phyloP scores from a whole-genome alignment of 2,888 invertebrate species.

The Idaea biselata region DNA sequence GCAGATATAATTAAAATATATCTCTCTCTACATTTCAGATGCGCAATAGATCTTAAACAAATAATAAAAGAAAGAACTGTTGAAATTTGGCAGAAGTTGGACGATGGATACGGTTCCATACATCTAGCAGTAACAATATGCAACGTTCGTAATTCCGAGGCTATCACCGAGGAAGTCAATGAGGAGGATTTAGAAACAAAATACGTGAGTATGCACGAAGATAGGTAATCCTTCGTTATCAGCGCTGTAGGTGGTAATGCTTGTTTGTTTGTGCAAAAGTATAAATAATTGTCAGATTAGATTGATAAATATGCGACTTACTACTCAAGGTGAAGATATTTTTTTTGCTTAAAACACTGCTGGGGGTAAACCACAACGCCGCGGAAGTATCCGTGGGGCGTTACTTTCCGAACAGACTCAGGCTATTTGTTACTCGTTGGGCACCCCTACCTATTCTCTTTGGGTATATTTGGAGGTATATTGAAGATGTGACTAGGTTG shows the following conservation, averaged over 20 bases:
- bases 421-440: too few relatives aligned
- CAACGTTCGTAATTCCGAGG: conserved; percentile 31
- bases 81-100: conserved; percentile 60
- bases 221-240: conserved; percentile 1
- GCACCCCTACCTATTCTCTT: too few relatives aligned
- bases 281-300: not conserved
- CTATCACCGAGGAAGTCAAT: conserved; percentile 9
- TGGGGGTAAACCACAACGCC: too few relatives aligned
- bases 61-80: conserved; percentile 63
- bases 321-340: not conserved
- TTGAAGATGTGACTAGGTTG: too few relatives aligned
- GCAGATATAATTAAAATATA: conserved; percentile 11
- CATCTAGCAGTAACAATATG: conserved; percentile 66
- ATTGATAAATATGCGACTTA: not conserved
- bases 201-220: conserved; percentile 41
- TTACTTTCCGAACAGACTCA: too few relatives aligned
- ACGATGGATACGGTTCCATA: conserved; percentile 59
- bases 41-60: conserved; percentile 56
- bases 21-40: conserved; percentile 42
- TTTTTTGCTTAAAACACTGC: too few relatives aligned
- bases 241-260: not conserved
- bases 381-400: too few relatives aligned
- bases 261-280: not conserved
- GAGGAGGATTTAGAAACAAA: conserved; percentile 27
- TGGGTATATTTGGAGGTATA: too few relatives aligned